Percentiles rank a stretch among this genome's conserved stretches.
Conservation (phyloP, 2,113 vertebrate species). For the Siphamia tubifer region DNA sequence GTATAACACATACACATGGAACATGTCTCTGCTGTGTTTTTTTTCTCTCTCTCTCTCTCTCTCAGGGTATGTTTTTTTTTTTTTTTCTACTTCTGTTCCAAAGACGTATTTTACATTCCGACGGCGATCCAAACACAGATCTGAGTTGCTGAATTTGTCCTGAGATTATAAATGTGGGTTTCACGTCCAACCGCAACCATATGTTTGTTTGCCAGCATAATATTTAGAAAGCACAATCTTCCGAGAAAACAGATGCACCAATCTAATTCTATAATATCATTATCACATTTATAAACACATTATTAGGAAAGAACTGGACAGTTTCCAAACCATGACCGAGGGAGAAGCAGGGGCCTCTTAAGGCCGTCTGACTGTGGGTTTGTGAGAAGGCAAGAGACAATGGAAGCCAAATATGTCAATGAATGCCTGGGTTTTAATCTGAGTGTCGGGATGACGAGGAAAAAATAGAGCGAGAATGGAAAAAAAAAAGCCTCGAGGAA, state of each 20-base stretch:
- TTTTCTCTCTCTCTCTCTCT: neutral
- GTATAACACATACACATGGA: neutral
- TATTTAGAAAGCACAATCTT: constrained; percentile 42
- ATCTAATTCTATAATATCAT: constrained; percentile 50
- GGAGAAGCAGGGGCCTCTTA: neutral
- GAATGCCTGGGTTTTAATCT: constrained; percentile 7
- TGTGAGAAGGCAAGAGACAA: constrained; percentile 2
- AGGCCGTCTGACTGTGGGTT: constrained; percentile 6
- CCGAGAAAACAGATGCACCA: constrained; percentile 1
- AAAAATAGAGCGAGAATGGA: neutral
- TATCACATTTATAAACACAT: constrained; percentile 64
- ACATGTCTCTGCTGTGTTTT: neutral
- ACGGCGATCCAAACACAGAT: constrained; percentile 27
- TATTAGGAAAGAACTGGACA: constrained; percentile 43
- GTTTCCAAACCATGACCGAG: constrained; percentile 29
- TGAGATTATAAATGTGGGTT: constrained; percentile 52
- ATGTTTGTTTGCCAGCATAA: constrained; percentile 58
- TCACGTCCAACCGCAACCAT: constrained; percentile 49
- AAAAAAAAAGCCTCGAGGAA: neutral
- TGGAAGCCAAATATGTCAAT: constrained; percentile 31
- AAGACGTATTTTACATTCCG: constrained; percentile 51
- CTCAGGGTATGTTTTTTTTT: no score
- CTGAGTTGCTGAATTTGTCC: constrained; percentile 45
- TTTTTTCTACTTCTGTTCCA: constrained; percentile 4
- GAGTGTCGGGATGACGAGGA: neutral